These are phyloP conservation scores for Cassiopea xamachana DNA, from an alignment of 30 jellyfish, hydroid and myxozoan species.

Conservation along the genomic window DNA sequence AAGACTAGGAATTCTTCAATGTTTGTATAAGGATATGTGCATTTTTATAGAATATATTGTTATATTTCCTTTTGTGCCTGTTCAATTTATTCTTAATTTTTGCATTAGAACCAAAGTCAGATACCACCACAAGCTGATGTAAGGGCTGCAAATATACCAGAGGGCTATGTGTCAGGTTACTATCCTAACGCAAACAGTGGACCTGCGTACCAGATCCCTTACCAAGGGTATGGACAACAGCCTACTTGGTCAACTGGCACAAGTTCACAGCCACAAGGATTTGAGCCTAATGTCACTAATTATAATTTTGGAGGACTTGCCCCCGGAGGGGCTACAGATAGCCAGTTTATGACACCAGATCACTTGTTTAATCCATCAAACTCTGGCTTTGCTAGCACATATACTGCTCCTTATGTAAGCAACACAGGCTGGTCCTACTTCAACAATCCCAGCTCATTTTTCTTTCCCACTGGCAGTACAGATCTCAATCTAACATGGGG, in stretches of 20 bases:
- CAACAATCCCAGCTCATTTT: conserved; percentile 92
- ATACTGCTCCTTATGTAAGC: conserved; percentile 87
- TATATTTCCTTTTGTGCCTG: background rate
- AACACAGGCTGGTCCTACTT: conserved; percentile 93
- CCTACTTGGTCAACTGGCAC: conserved; percentile 94
- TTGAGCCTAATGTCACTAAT: conserved; percentile 81
- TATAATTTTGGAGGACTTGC: conserved; percentile 88
- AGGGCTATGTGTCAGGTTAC: conserved; percentile 68
- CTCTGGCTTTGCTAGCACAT: conserved; percentile 85
- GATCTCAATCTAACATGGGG: conserved; percentile 97
- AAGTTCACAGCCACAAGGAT: conserved; percentile 91
- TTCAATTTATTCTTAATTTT: background rate
- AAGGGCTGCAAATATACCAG: conserved; percentile 65
- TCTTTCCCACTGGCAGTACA: conserved; percentile 97
- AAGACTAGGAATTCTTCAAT: too few species aligned
- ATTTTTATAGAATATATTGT: too few species aligned
- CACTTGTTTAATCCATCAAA: conserved; percentile 86
- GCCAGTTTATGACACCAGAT: conserved; percentile 83
- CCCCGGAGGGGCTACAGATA: conserved; percentile 80
- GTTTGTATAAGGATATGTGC: too few species aligned
- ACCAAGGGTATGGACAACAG: conserved; percentile 88
- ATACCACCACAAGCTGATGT: conserved; percentile 65
- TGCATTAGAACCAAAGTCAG: conserved; percentile 37
- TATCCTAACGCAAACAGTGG: conserved; percentile 74
- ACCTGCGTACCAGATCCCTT: conserved; percentile 73